A percentile compares a stretch with the other conserved stretches of the same genome.
Evolutionary conservation across 2,888 invertebrate genomes (phyloP).

Genomic region (Apocheima hispidaria): DNA sequence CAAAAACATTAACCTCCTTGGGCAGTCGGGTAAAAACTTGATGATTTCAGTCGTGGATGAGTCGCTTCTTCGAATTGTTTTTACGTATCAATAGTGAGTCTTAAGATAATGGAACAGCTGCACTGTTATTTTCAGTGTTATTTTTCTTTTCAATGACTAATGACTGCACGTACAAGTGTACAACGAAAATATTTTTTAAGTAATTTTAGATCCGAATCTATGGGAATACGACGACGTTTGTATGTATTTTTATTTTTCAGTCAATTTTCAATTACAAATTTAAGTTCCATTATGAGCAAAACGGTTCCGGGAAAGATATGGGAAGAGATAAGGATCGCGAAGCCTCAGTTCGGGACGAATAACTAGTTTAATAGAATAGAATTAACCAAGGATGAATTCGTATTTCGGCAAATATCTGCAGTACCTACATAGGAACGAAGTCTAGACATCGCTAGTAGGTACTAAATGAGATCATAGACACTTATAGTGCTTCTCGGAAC

Average conservation of each 20-base stretch:
- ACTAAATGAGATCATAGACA: constrained; percentile 49
- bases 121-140: not conserved
- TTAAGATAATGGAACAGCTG: constrained; percentile 5
- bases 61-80: constrained; percentile 5
- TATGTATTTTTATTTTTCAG: too few relatives aligned
- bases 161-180: not conserved
- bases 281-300: not conserved
- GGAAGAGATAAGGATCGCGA: too few relatives aligned
- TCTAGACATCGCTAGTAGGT: constrained; percentile 44
- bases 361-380: not conserved
- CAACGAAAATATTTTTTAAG: not conserved
- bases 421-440: constrained; percentile 30
- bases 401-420: constrained; percentile 12
- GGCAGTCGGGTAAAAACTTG: not conserved
- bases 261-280: too few relatives aligned
- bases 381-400: not conserved
- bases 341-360: too few relatives aligned
- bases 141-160: constrained; percentile 8
- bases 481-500: constrained; percentile 49
- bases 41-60: constrained; percentile 11
- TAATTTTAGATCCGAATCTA: too few relatives aligned
- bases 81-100: not conserved
- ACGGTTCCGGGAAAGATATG: too few relatives aligned
- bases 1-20: too few relatives aligned
- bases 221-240: too few relatives aligned